Percentiles rank a stretch among this genome's conserved stretches.
phyloP scores from a whole-genome alignment of 2,113 vertebrate species.

The Pollimyrus isidori region DNA sequence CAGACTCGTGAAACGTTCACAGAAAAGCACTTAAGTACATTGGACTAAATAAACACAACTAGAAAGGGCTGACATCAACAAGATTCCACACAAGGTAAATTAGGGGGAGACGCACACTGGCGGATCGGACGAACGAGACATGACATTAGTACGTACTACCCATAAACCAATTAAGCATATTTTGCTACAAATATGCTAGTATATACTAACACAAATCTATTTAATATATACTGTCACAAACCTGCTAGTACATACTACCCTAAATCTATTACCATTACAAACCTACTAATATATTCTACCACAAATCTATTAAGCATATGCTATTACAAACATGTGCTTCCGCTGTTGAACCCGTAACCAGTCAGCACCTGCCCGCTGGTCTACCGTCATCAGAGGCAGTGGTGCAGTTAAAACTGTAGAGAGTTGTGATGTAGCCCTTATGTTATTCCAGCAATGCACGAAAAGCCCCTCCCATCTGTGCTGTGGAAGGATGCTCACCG shows the following conservation, averaged over 20 bases:
- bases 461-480: neutral
- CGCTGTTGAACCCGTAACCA: neutral
- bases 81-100: too few relatives aligned
- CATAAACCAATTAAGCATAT: too few relatives aligned
- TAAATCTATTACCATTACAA: neutral
- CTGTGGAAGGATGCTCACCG: neutral
- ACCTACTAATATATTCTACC: neutral
- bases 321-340: neutral
- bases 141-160: too few relatives aligned
- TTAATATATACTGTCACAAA: neutral
- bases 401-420: neutral
- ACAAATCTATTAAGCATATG: neutral
- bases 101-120: too few relatives aligned
- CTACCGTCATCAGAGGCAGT: neutral
- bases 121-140: too few relatives aligned
- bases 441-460: neutral
- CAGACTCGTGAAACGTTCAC: too few relatives aligned
- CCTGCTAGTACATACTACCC: too few relatives aligned
- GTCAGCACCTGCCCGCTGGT: neutral
- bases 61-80: too few relatives aligned
- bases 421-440: neutral
- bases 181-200: too few relatives aligned
- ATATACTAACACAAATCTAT: too few relatives aligned
- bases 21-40: too few relatives aligned
- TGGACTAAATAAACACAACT: too few relatives aligned